phyloP scores from a whole-genome alignment of 2,888 invertebrate species.

The Hedychridium roseum region DNA sequence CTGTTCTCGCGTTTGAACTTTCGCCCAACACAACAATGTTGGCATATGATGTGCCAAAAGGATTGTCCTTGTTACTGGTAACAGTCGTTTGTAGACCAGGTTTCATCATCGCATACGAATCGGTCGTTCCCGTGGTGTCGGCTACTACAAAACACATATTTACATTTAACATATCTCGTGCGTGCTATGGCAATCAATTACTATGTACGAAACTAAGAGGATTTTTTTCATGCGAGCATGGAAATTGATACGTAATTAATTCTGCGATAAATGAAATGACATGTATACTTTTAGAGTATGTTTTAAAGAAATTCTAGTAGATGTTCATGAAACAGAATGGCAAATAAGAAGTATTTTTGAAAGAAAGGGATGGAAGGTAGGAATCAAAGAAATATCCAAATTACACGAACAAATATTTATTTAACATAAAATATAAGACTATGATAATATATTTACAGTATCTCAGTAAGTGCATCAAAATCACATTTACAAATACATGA shows the following conservation, averaged over 20 bases:
- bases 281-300: too few species aligned
- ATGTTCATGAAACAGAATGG: too few species aligned
- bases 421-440: constrained; percentile 53
- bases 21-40: constrained; percentile 47
- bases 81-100: constrained; percentile 32
- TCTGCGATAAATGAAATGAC: too few species aligned
- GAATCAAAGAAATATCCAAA: constrained; percentile 52
- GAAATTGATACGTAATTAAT: too few species aligned
- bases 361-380: constrained; percentile 34
- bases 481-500: constrained; percentile 5
- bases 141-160: constrained; percentile 52
- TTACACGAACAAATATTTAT: constrained; percentile 54
- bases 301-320: too few species aligned
- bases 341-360: not conserved
- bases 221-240: constrained; percentile 14
- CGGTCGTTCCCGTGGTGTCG: constrained; percentile 40
- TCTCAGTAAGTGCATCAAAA: constrained; percentile 16
- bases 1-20: constrained; percentile 32
- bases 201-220: constrained; percentile 18
- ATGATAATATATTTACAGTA: constrained; percentile 36
- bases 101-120: constrained; percentile 21
- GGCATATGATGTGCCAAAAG: constrained; percentile 35
- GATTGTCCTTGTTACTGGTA: constrained; percentile 35
- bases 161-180: constrained; percentile 2
- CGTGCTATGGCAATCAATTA: not conserved